A percentile compares a stretch with the other conserved stretches of the same genome.
These are phyloP conservation scores for Scaptomyza tumidula DNA, from an alignment of 2,888 invertebrate species.

Conservation along the genomic window DNA sequence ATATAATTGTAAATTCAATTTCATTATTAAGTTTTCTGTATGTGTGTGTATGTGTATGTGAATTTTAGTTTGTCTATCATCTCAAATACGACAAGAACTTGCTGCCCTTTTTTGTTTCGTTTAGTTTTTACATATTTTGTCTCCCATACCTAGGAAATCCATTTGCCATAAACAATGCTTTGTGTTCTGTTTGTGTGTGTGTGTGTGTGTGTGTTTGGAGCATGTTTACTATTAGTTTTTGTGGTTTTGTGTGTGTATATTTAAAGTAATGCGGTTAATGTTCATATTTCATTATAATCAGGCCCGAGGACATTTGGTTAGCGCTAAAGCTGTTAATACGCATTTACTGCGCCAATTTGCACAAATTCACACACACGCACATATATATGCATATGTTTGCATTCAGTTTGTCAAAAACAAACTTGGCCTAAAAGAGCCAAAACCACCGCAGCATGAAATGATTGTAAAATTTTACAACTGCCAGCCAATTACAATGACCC, in stretches of 20 bases:
- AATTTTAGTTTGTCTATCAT: constrained; percentile 77
- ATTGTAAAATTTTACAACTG: constrained; percentile 66
- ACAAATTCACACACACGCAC: constrained; percentile 10
- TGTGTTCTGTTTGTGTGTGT: constrained; percentile 5
- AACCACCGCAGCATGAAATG: constrained; percentile 45
- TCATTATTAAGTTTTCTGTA: constrained; percentile 77
- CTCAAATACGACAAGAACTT: constrained; percentile 24
- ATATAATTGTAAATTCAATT: constrained; percentile 80
- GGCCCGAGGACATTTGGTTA: constrained; percentile 62
- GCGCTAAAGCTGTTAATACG: constrained; percentile 54
- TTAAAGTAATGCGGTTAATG: constrained; percentile 82
- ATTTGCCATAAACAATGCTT: neutral
- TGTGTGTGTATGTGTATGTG: constrained; percentile 10
- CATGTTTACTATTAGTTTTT: constrained; percentile 55
- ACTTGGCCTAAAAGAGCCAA: constrained; percentile 46
- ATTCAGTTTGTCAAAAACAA: constrained; percentile 78
- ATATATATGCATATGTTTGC: constrained; percentile 16
- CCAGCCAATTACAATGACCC: constrained; percentile 62
- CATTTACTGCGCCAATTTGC: constrained; percentile 64
- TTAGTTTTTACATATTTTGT: neutral
- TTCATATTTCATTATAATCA: constrained; percentile 80
- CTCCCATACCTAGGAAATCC: neutral
- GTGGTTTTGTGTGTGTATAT: constrained; percentile 67
- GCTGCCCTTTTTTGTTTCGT: constrained; percentile 2
- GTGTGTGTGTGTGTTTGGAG: constrained; percentile 16